Conservation (phyloP, 2,113 vertebrate genomes). For the Strix aluco region DNA sequence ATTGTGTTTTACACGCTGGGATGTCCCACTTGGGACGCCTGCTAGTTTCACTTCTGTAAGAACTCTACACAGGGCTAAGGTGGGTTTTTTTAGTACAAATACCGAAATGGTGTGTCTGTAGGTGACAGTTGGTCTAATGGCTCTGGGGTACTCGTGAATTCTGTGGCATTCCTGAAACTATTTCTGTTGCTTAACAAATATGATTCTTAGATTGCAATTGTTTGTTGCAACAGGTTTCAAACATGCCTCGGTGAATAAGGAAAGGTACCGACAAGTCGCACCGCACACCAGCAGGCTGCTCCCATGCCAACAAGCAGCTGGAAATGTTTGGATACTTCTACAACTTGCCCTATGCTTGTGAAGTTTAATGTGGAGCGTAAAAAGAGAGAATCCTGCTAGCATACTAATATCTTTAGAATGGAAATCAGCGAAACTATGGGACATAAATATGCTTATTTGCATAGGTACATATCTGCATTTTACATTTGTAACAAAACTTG, state of each 20-base stretch:
- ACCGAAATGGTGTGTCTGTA: neutral
- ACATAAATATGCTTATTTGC: neutral
- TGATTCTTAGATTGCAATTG: neutral
- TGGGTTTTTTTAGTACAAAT: neutral
- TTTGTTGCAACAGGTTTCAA: neutral
- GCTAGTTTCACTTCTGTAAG: neutral
- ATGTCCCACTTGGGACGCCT: neutral
- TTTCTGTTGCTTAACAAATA: neutral
- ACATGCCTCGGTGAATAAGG: neutral
- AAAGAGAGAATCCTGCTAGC: neutral
- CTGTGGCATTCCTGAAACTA: neutral
- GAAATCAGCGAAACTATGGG: neutral
- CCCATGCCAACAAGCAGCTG: neutral
- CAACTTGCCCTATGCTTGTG: neutral
- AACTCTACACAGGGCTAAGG: neutral
- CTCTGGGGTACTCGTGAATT: neutral
- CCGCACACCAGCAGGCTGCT: neutral
- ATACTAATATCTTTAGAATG: neutral
- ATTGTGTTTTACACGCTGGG: neutral
- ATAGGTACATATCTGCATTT: neutral
- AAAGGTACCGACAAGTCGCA: neutral
- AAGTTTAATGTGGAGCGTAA: neutral
- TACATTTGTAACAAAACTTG: neutral
- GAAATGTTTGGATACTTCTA: neutral
- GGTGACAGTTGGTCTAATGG: neutral